Percentiles rank a stretch among this genome's conserved stretches.
Conservation (phyloP, 2,888 invertebrate species). For the Acanthosepion lycidas region DNA sequence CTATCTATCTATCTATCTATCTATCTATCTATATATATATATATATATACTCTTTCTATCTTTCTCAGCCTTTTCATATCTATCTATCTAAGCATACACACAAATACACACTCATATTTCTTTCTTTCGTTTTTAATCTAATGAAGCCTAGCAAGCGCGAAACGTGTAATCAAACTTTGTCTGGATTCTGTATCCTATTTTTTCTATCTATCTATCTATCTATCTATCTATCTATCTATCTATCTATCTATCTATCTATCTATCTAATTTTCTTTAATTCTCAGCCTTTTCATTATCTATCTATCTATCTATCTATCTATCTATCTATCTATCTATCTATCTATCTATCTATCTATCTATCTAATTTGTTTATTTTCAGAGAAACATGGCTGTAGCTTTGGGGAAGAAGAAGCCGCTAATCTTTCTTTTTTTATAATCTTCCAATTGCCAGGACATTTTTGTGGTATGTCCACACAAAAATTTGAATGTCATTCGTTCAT, state of each 20-base stretch:
- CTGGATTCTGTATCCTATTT: too few species aligned
- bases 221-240: not conserved
- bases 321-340: not conserved
- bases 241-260: conserved; percentile 33
- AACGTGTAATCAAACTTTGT: too few species aligned
- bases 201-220: not conserved
- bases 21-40: too few species aligned
- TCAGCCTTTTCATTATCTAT: too few species aligned
- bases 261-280: too few species aligned
- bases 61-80: too few species aligned
- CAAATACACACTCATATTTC: too few species aligned
- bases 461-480: not conserved
- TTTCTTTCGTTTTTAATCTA: too few species aligned
- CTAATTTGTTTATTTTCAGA: not conserved
- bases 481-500: not conserved
- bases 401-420: not conserved
- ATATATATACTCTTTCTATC: too few species aligned
- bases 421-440: not conserved
- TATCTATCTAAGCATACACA: not conserved
- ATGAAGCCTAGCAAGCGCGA: too few species aligned
- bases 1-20: not conserved
- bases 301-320: too few species aligned
- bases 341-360: conserved; percentile 17
- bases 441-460: not conserved
- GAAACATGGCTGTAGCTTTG: not conserved